Conservation (phyloP, 2,888 invertebrate genomes). For the Spisula solida region DNA sequence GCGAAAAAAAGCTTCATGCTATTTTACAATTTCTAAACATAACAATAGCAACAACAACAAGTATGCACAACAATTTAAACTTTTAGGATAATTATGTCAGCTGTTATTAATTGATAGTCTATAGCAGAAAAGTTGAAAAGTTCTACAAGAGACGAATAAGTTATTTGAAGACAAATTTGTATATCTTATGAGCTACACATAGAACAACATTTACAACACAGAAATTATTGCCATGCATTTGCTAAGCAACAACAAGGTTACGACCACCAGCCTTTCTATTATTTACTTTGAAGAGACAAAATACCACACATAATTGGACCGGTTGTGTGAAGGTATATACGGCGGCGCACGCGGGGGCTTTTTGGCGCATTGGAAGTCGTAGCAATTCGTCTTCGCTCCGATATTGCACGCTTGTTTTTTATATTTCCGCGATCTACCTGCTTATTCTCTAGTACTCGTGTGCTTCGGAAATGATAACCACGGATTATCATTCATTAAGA, state of each 20-base stretch:
- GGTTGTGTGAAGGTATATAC: constrained; percentile 62
- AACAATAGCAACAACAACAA: constrained; percentile 10
- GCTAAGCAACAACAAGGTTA: constrained; percentile 38
- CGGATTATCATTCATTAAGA: not conserved
- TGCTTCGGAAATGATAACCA: constrained; percentile 47
- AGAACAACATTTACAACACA: constrained; percentile 10
- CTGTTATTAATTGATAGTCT: not conserved
- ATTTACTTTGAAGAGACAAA: not conserved
- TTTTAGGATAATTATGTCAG: too few species aligned
- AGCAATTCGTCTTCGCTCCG: constrained; percentile 44
- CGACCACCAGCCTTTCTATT: constrained; percentile 52
- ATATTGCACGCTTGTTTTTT: not conserved
- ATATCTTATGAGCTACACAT: not conserved
- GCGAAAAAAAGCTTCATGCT: constrained; percentile 33
- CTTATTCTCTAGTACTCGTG: not conserved
- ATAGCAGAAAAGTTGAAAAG: not conserved
- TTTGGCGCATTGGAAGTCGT: not conserved
- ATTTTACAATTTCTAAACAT: not conserved
- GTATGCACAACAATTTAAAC: not conserved
- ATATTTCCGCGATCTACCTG: not conserved
- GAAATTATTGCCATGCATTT: constrained; percentile 32
- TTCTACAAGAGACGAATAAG: not conserved
- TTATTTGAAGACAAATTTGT: not conserved
- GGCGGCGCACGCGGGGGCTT: constrained; percentile 39
- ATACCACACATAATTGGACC: constrained; percentile 16